phyloP scores from a whole-genome alignment of 2,888 invertebrate species.

The Andrena flavipes region DNA sequence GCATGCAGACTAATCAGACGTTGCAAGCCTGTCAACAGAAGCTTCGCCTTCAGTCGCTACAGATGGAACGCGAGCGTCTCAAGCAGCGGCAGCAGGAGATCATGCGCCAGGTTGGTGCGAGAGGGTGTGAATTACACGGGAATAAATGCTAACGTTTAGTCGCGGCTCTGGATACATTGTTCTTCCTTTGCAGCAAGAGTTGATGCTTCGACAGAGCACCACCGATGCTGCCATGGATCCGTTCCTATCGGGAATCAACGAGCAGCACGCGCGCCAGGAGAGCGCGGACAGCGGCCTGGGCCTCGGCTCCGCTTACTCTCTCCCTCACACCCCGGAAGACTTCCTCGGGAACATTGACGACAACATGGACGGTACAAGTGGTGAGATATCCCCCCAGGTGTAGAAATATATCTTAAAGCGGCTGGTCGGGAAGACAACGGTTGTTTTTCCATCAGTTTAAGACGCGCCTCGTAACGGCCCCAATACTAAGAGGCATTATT shows the following conservation, averaged over 20 bases:
- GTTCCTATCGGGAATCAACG: constrained; percentile 92
- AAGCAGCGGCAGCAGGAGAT: constrained; percentile 96
- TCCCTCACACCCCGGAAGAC: constrained; percentile 97
- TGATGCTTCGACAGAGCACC: constrained; percentile 89
- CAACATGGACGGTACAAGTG: constrained; percentile 94
- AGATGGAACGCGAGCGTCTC: constrained; percentile 94
- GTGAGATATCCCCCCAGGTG: constrained; percentile 80
- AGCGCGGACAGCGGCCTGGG: constrained; percentile 97
- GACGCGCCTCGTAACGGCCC: background rate
- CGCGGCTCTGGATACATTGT: background rate
- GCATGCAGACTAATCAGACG: constrained; percentile 85
- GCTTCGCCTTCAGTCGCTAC: constrained; percentile 92
- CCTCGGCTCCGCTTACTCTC: constrained; percentile 94
- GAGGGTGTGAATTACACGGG: background rate
- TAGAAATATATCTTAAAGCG: constrained; percentile 12
- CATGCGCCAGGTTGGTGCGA: constrained; percentile 89
- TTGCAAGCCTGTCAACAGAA: constrained; percentile 90
- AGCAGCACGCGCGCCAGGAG: constrained; percentile 95
- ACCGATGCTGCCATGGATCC: constrained; percentile 91
- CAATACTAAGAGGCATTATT: background rate
- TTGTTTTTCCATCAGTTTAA: constrained; percentile 17
- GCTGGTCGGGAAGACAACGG: constrained; percentile 12
- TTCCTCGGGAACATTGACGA: constrained; percentile 96
- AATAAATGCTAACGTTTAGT: too few relatives aligned
- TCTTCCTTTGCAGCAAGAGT: constrained; percentile 87